Evolutionary conservation across 2,888 invertebrate genomes (phyloP).

Genomic region (Siphonodentalium dalli): DNA sequence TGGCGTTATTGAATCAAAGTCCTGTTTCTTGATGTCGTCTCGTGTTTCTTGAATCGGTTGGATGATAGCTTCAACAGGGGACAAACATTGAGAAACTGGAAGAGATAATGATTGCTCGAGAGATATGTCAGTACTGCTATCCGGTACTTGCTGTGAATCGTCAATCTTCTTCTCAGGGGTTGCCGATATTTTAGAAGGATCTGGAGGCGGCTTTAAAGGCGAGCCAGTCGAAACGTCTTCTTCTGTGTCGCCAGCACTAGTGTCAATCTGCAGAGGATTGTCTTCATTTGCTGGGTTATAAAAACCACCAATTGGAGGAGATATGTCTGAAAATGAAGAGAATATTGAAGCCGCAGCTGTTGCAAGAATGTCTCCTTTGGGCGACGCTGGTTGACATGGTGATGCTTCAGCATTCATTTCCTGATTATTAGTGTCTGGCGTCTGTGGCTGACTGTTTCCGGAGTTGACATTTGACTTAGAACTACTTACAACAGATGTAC

Average conservation of each 20-base stretch:
- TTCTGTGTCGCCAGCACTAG: slow-evolving; percentile 47
- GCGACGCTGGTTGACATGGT: slow-evolving; percentile 21
- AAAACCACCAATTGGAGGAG: slow-evolving; percentile 44
- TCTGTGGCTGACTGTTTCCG: too few relatives aligned
- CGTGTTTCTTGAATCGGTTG: too few relatives aligned
- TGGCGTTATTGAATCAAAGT: too few relatives aligned
- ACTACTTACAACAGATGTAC: neutral
- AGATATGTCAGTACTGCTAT: too few relatives aligned
- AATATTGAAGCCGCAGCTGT: slow-evolving; percentile 66
- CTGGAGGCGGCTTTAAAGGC: slow-evolving; percentile 10
- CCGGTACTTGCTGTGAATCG: too few relatives aligned
- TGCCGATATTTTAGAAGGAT: too few relatives aligned
- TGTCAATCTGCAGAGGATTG: slow-evolving; percentile 55
- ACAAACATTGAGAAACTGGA: too few relatives aligned
- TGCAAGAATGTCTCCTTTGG: slow-evolving; percentile 58
- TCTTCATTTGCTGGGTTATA: slow-evolving; percentile 58
- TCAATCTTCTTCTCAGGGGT: too few relatives aligned
- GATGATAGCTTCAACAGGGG: too few relatives aligned
- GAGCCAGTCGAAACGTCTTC: slow-evolving; percentile 28
- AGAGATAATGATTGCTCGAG: too few relatives aligned
- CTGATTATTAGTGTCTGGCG: slow-evolving; percentile 1
- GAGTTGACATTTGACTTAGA: too few relatives aligned
- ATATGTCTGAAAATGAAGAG: slow-evolving; percentile 38
- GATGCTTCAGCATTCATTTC: slow-evolving; percentile 3
- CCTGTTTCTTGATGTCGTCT: too few relatives aligned